Evolutionary conservation across 2,113 vertebrate species (phyloP).

Genomic region (Hirundichthys speculiger): DNA sequence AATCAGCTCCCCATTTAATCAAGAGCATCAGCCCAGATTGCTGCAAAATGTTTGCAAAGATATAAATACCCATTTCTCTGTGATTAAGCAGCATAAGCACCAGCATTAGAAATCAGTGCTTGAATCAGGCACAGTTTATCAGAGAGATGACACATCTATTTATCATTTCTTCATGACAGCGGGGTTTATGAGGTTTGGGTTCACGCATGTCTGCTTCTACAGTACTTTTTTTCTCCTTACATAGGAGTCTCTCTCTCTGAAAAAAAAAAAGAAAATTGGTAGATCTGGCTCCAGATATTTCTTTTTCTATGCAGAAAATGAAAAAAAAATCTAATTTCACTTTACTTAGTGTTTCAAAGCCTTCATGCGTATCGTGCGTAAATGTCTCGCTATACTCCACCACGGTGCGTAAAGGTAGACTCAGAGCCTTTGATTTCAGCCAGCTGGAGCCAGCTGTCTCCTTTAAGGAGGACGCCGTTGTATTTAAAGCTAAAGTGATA

Average conservation of each 20-base stretch:
- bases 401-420: constrained; percentile 23
- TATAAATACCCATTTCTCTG: constrained; percentile 51
- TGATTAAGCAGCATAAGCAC: constrained; percentile 58
- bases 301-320: background rate
- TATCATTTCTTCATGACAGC: constrained; percentile 58
- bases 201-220: constrained; percentile 6
- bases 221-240: constrained; percentile 2
- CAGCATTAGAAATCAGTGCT: constrained; percentile 54
- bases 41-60: constrained; percentile 39
- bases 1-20: constrained; percentile 36
- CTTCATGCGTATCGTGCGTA: background rate
- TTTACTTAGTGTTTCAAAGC: background rate
- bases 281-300: background rate
- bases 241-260: constrained; percentile 25
- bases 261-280: constrained; percentile 8
- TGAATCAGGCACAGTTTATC: constrained; percentile 50
- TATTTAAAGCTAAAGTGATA: too few relatives aligned
- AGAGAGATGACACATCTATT: constrained; percentile 25
- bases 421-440: background rate
- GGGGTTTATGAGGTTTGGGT: constrained; percentile 11
- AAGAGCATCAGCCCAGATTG: constrained; percentile 20
- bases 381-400: background rate
- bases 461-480: too few relatives aligned
- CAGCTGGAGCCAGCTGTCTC: too few relatives aligned
- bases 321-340: background rate